Percentiles rank a stretch among this genome's conserved stretches.
Conservation (phyloP, 2,797 vertebrate genomes). For the Sciurus carolinensis region DNA sequence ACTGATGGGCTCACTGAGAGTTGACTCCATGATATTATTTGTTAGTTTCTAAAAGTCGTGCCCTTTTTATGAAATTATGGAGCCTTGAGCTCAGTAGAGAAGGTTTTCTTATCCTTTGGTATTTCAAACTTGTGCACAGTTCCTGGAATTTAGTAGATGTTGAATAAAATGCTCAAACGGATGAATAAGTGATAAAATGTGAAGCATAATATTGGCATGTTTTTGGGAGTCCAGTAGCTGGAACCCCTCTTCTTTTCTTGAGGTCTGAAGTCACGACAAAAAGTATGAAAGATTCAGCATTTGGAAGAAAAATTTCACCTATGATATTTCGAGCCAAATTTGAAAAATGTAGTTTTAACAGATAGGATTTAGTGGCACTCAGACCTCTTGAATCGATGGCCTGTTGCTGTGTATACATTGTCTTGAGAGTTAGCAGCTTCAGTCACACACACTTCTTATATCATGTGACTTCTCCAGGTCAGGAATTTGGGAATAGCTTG, state of each 20-base stretch:
- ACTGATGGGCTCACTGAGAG: not conserved
- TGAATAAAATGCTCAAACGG: not conserved
- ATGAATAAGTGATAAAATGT: not conserved
- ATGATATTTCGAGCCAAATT: not conserved
- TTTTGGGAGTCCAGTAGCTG: not conserved
- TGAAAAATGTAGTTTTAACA: not conserved
- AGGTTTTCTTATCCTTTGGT: not conserved
- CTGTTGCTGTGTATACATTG: not conserved
- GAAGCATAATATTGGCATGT: not conserved
- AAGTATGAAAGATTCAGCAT: not conserved
- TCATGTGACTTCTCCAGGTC: not conserved
- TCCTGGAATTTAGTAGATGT: not conserved
- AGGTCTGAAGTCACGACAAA: not conserved
- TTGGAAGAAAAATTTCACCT: conserved; percentile 7
- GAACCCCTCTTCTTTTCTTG: not conserved
- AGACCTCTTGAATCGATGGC: conserved; percentile 19
- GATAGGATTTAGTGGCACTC: not conserved
- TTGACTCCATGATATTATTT: not conserved
- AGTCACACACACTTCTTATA: not conserved
- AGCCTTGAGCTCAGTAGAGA: not conserved
- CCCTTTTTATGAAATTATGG: not conserved
- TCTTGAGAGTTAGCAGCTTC: not conserved
- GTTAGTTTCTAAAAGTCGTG: not conserved
- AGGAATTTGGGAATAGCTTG: not conserved
- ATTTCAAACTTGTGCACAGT: not conserved